Conservation (phyloP, 2,888 invertebrate genomes). For the Junonia oenone region DNA sequence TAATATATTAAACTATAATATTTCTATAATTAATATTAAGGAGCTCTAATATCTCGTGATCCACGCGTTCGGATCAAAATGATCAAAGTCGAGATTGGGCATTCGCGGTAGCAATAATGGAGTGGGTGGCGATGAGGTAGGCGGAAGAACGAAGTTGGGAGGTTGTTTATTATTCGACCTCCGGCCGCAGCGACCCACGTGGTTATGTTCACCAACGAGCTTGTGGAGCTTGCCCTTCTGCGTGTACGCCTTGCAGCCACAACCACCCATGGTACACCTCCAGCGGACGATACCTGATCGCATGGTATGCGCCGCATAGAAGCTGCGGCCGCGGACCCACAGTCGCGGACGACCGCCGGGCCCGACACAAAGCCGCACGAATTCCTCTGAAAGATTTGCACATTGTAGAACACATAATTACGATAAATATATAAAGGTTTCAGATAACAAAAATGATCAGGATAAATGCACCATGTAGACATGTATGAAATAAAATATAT, state of each 20-base stretch:
- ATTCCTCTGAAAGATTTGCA: conserved; percentile 51
- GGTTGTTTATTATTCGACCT: conserved; percentile 39
- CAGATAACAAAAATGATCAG: too few species aligned
- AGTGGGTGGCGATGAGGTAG: conserved; percentile 47
- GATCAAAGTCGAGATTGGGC: conserved; percentile 57
- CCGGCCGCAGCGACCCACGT: conserved; percentile 60
- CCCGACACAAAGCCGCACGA: conserved; percentile 65
- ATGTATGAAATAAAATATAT: conserved; percentile 8
- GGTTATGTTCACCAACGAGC: conserved; percentile 70
- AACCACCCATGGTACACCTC: conserved; percentile 75
- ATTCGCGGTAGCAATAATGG: conserved; percentile 57
- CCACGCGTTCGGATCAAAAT: conserved; percentile 69
- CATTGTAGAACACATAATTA: conserved; percentile 25
- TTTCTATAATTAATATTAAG: background rate
- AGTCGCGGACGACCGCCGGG: conserved; percentile 70
- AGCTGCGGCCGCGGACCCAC: conserved; percentile 72
- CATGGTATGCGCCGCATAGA: conserved; percentile 75
- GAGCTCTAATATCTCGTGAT: conserved; percentile 54
- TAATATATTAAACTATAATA: background rate
- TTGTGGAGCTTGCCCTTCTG: conserved; percentile 68
- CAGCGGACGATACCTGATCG: conserved; percentile 71
- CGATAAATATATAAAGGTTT: too few species aligned
- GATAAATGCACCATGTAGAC: too few species aligned
- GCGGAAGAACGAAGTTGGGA: conserved; percentile 18
- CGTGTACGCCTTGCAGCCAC: conserved; percentile 72